Evolutionary conservation across 2,797 vertebrate genomes (phyloP).

Genomic region (Pangasius djambal): DNA sequence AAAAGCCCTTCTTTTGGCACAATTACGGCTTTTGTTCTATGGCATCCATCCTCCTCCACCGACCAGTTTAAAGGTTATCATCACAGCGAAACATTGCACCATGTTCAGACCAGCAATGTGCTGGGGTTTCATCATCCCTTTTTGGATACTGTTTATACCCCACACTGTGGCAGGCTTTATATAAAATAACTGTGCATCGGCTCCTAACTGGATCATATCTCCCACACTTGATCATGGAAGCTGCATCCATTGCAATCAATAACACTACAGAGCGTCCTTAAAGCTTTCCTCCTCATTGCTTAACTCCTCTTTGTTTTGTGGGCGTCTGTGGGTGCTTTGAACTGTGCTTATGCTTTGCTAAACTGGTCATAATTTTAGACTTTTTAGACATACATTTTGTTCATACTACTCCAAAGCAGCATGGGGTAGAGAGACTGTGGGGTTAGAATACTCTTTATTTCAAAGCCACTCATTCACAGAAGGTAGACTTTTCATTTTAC

Average conservation of each 20-base stretch:
- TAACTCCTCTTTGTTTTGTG: constrained; percentile 64
- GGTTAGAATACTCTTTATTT: not conserved
- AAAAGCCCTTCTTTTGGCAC: constrained; percentile 40
- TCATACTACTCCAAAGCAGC: not conserved
- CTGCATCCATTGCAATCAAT: constrained; percentile 71
- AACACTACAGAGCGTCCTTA: constrained; percentile 60
- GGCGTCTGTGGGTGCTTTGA: constrained; percentile 70
- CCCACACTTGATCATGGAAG: constrained; percentile 69
- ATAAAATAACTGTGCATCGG: constrained; percentile 45
- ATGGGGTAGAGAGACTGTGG: not conserved
- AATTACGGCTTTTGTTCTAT: constrained; percentile 30
- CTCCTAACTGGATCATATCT: constrained; percentile 61
- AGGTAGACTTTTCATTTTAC: constrained; percentile 57
- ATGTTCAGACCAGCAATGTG: not conserved
- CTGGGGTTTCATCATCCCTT: constrained; percentile 10
- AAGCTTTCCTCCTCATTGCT: constrained; percentile 66
- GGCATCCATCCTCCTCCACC: constrained; percentile 6
- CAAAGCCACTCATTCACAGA: not conserved
- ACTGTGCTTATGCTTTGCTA: constrained; percentile 66
- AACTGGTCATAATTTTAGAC: constrained; percentile 60
- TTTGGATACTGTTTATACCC: constrained; percentile 30
- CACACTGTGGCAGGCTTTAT: constrained; percentile 47
- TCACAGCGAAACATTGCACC: constrained; percentile 38
- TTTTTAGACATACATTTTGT: not conserved
- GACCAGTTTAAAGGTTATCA: constrained; percentile 45